phyloP scores from a whole-genome alignment of 92 coral and sea anemone genomes.

The Diadumene lineata region DNA sequence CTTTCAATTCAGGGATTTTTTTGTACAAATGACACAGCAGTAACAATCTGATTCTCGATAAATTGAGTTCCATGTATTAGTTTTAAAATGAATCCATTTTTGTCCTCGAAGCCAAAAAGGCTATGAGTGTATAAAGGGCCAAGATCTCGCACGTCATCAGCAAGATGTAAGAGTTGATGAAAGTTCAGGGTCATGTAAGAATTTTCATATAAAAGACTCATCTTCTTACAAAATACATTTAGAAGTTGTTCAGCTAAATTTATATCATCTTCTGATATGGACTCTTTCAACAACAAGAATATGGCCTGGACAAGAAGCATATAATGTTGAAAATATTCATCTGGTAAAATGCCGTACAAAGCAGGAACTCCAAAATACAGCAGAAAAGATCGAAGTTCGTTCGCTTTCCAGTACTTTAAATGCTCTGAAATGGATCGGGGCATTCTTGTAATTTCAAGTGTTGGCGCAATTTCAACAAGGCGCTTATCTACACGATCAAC shows the following conservation, averaged over 20 bases:
- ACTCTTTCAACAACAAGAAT: conserved; percentile 43
- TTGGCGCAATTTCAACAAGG: conserved; percentile 53
- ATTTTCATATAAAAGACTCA: conserved; percentile 28
- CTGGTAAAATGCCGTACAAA: conserved; percentile 52
- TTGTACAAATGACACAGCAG: conserved; percentile 44
- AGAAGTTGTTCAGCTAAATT: conserved; percentile 34
- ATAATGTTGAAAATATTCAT: conserved; percentile 42
- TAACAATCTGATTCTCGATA: conserved; percentile 44
- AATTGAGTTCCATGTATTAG: conserved; percentile 55
- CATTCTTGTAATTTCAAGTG: conserved; percentile 24
- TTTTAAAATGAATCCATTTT: conserved; percentile 45
- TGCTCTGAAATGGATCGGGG: conserved; percentile 45
- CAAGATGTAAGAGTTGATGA: conserved; percentile 58
- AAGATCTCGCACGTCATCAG: conserved; percentile 52
- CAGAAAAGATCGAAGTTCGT: conserved; percentile 47
- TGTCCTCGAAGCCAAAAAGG: conserved; percentile 49
- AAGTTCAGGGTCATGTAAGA: conserved; percentile 48
- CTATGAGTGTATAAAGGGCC: conserved; percentile 58
- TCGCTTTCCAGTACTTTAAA: conserved; percentile 48
- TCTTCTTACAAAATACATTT: conserved; percentile 23
- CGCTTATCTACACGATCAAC: conserved; percentile 40
- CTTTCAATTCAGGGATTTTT: conserved; percentile 44
- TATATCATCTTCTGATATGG: conserved; percentile 33
- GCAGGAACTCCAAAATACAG: conserved; percentile 38
- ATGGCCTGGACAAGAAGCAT: conserved; percentile 34